Evolutionary conservation across 2,888 invertebrate species (phyloP).

Genomic region (Zaprionus bogoriensis): DNA sequence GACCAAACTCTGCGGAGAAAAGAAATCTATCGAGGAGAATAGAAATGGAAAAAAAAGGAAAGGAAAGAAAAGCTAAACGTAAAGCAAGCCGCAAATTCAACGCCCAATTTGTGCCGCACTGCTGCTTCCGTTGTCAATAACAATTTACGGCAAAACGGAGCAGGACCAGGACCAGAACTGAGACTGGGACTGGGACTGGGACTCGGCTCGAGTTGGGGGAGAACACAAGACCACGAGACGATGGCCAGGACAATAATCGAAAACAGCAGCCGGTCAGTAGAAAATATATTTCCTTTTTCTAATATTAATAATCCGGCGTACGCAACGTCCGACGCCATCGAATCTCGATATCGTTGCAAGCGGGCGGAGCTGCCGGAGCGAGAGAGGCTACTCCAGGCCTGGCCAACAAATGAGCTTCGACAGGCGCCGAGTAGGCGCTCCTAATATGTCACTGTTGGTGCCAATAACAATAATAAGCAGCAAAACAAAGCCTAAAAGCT

Average conservation of each 20-base stretch:
- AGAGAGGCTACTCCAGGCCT: background rate
- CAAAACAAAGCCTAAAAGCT: conserved; percentile 78
- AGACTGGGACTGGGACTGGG: background rate
- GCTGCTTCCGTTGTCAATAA: conserved; percentile 79
- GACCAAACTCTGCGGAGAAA: conserved; percentile 28
- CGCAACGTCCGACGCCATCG: conserved; percentile 53
- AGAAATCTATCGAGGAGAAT: conserved; percentile 23
- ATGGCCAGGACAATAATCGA: conserved; percentile 69
- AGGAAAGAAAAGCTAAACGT: conserved; percentile 36
- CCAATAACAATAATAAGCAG: conserved; percentile 79
- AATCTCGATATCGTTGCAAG: conserved; percentile 45
- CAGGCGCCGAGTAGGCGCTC: conserved; percentile 52
- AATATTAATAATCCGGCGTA: conserved; percentile 75
- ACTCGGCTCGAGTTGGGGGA: conserved; percentile 9
- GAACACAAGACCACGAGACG: conserved; percentile 14
- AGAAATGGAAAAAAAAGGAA: conserved; percentile 6
- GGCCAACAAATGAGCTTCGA: conserved; percentile 67
- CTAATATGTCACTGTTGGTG: conserved; percentile 79
- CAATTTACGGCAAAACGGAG: conserved; percentile 70
- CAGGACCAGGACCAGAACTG: background rate
- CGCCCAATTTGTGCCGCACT: conserved; percentile 77
- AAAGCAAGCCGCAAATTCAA: conserved; percentile 73
- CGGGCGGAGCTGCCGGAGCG: background rate
- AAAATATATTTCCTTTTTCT: conserved; percentile 72
- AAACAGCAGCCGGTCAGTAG: conserved; percentile 77